phyloP scores from a whole-genome alignment of 2,113 vertebrate species.

The Seriola rivoliana region DNA sequence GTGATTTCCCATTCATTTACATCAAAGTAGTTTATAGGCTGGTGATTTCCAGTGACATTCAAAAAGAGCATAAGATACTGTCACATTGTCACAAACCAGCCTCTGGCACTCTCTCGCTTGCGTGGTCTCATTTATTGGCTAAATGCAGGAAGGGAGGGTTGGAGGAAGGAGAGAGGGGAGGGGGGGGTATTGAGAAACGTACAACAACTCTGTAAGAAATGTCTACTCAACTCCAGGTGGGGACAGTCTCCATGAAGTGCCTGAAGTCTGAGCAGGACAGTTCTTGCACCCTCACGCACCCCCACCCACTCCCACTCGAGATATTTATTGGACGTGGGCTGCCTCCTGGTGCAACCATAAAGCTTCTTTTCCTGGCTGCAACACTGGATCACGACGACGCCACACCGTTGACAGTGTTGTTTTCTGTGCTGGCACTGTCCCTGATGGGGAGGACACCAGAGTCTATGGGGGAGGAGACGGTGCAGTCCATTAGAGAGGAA shows the following conservation, averaged over 20 bases:
- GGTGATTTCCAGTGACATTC: constrained; percentile 80
- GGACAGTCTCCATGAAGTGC: constrained; percentile 50
- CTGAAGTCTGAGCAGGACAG: constrained; percentile 45
- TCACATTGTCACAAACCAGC: constrained; percentile 70
- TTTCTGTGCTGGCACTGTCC: constrained; percentile 84
- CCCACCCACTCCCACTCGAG: not conserved
- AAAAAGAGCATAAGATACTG: constrained; percentile 54
- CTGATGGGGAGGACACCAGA: constrained; percentile 71
- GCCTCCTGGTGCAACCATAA: constrained; percentile 47
- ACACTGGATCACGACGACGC: constrained; percentile 81
- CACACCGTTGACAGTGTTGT: constrained; percentile 87
- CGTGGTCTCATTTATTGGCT: constrained; percentile 65
- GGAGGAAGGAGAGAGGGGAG: constrained; percentile 12
- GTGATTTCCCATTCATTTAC: constrained; percentile 59
- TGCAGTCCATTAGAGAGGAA: constrained; percentile 68
- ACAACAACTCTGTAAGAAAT: constrained; percentile 49
- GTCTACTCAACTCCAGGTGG: constrained; percentile 50
- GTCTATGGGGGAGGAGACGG: constrained; percentile 83
- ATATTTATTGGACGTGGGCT: constrained; percentile 38
- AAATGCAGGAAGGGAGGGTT: constrained; percentile 51
- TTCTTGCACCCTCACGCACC: not conserved
- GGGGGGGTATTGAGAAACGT: constrained; percentile 36
- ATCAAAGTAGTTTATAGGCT: constrained; percentile 71
- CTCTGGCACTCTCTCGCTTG: constrained; percentile 61
- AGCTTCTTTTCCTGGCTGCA: constrained; percentile 46